Conservation (phyloP, 2,888 invertebrate species). For the Parascotia fuliginaria region DNA sequence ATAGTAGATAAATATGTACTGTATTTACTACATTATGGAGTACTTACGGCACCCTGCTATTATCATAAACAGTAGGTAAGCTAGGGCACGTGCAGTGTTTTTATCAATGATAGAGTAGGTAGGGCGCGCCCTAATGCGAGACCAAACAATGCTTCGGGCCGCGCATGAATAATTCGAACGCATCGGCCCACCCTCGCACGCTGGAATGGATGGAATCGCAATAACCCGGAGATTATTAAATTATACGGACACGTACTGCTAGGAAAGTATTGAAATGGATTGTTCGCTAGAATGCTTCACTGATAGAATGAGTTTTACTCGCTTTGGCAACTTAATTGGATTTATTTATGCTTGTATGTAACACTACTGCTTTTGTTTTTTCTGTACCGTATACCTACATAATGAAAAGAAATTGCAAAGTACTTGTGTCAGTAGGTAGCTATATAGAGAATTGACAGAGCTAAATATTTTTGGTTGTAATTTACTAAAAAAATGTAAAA, state of each 20-base stretch:
- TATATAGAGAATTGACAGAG: too few relatives aligned
- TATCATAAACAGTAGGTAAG: constrained; percentile 77
- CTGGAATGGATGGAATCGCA: constrained; percentile 64
- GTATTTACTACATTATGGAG: neutral
- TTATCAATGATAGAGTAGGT: constrained; percentile 64
- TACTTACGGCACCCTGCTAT: constrained; percentile 49
- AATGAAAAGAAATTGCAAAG: too few relatives aligned
- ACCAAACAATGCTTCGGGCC: constrained; percentile 70
- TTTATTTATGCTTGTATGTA: constrained; percentile 28
- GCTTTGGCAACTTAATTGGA: constrained; percentile 38
- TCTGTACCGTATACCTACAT: neutral
- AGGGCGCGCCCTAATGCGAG: constrained; percentile 64
- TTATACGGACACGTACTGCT: constrained; percentile 71
- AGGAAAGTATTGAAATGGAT: constrained; percentile 53
- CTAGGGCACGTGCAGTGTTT: constrained; percentile 81
- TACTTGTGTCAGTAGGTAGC: too few relatives aligned
- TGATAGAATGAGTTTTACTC: constrained; percentile 45
- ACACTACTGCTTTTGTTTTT: neutral
- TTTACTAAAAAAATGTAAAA: too few relatives aligned
- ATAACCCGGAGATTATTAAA: constrained; percentile 81
- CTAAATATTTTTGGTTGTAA: too few relatives aligned
- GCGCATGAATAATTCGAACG: constrained; percentile 79
- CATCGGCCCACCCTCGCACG: constrained; percentile 58
- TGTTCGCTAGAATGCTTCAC: constrained; percentile 49
- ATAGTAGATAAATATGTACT: neutral